These are phyloP conservation scores for Pomatorhinus ruficollis DNA, from an alignment of 2,113 vertebrate genomes.

Conservation along the genomic window DNA sequence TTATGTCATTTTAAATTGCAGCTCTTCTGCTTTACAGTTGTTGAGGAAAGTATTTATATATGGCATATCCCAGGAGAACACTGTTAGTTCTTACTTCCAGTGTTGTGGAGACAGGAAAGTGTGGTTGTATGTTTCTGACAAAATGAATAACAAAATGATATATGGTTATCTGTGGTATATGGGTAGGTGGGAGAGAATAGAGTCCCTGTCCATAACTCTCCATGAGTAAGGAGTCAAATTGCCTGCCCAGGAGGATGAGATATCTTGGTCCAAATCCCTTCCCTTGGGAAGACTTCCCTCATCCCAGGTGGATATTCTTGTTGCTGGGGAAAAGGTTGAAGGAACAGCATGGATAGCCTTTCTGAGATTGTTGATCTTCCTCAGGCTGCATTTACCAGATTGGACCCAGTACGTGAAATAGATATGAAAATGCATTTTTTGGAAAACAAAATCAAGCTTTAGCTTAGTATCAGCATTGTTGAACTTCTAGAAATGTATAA, in stretches of 20 bases:
- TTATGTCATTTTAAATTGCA: neutral
- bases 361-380: neutral
- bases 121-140: neutral
- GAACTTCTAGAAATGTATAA: neutral
- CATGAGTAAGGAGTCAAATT: neutral
- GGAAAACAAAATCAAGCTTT: neutral
- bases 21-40: neutral
- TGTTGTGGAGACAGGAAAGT: neutral
- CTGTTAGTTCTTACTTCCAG: neutral
- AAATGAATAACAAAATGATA: neutral
- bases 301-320: neutral
- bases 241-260: neutral
- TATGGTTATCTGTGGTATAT: neutral
- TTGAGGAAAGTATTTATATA: neutral
- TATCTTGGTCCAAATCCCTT: neutral
- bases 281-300: neutral
- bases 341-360: neutral
- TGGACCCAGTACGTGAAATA: neutral
- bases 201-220: fast-evolving
- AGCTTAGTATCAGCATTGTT: neutral
- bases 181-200: neutral
- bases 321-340: neutral
- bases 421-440: neutral
- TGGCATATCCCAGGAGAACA: neutral
- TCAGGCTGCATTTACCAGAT: neutral